These are phyloP conservation scores for Byasa hedistus DNA, from an alignment of 2,888 invertebrate genomes.

Conservation along the genomic window DNA sequence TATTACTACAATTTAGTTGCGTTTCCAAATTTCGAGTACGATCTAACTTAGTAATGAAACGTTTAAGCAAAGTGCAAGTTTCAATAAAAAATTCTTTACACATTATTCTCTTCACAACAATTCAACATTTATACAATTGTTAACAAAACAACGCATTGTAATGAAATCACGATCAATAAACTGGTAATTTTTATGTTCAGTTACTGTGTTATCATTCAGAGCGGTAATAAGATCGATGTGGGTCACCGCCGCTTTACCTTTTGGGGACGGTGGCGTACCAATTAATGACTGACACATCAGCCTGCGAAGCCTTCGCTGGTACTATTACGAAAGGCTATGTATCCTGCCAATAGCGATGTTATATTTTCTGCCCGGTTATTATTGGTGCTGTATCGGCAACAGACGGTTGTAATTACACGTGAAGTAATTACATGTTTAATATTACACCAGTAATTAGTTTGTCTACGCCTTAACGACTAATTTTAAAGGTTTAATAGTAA, in stretches of 20 bases:
- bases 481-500: not conserved
- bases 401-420: constrained; percentile 7
- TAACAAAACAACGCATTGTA: not conserved
- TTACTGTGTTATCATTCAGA: constrained; percentile 29
- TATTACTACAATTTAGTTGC: too few relatives aligned
- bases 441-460: constrained; percentile 10
- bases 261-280: constrained; percentile 31
- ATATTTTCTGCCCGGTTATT: constrained; percentile 8
- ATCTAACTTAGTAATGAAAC: not conserved
- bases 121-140: not conserved
- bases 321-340: constrained; percentile 16
- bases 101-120: not conserved
- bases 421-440: constrained; percentile 11
- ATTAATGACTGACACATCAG: constrained; percentile 25
- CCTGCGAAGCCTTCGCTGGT: constrained; percentile 11
- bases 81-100: not conserved
- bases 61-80: not conserved
- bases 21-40: too few relatives aligned
- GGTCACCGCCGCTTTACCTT: constrained; percentile 39
- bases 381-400: not conserved
- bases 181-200: constrained; percentile 11
- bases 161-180: constrained; percentile 11
- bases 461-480: constrained; percentile 1
- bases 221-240: constrained; percentile 38
- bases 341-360: constrained; percentile 7